Base-by-base conservation (phyloP, 2,888 invertebrate genomes). In the Steromphala cineraria region DNA sequence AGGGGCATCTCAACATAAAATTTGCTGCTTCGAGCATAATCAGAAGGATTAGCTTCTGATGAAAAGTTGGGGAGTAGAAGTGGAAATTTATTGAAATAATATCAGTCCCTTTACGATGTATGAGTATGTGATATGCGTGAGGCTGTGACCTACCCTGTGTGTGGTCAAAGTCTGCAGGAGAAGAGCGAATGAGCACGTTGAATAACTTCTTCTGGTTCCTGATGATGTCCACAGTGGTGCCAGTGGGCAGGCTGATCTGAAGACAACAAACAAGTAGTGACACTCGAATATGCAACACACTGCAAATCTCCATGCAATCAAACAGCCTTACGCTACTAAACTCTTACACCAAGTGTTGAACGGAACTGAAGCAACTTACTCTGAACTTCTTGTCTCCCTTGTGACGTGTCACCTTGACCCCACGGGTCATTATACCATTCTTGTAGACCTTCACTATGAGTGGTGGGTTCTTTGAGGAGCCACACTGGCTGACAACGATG, bases 161-260 rank as follows among this genome's bases (percentile, higher is more conserved):
- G 53, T 84, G 85, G n/a, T 81, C 79, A 79, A 86, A 89, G 74
- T 89, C 91, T 21, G 85, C 53, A 4, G 90, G 82, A 10, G 91
- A 90, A 0, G 90, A 85, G n/a, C 85, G 82, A 1, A 91, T 79
- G 84, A 86, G 88, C 15, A 90, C 83, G 80, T 88, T 86, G 40
- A 90, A 78, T 79, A 84, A 85, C 13, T 36, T 55, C 17, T 8
- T 15, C 13, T n/a, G 19, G 62, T 78, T 40, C 2, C 19, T 40
- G 24, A 81, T 80, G 0, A 86, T 79, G 7, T 84, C 75, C 7
- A 89, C 84, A 8, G 80, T 82, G 28, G 89, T 86, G 36, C 90
- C 90, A 67, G 83, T 86, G 19, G 90, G 90, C 28, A 90, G 79
- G 19, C 86, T 80, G 75, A 90, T 79, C 90, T 90, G 76, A 3